Evolutionary conservation across 1,140 invertebrate genomes (phyloP).

Genomic region (Zaprionus capensis): DNA sequence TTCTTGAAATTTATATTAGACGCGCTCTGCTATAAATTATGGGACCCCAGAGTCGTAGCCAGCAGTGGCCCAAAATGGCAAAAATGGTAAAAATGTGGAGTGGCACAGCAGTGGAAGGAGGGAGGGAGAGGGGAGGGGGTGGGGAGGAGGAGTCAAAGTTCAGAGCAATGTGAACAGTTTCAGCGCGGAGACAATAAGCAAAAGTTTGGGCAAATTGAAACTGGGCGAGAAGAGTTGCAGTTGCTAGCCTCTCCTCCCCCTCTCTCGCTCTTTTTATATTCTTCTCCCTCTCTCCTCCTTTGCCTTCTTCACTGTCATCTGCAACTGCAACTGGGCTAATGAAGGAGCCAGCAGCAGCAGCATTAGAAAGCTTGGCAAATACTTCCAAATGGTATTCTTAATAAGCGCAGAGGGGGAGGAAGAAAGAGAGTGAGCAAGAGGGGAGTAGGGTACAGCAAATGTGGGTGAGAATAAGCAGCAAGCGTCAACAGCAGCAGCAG

Average conservation of each 20-base stretch:
- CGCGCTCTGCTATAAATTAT: slow-evolving; percentile 68
- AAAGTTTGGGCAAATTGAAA: slow-evolving; percentile 71
- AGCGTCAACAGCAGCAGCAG: slow-evolving; percentile 54
- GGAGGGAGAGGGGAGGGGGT: background rate
- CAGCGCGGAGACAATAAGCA: slow-evolving; percentile 54
- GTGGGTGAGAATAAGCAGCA: slow-evolving; percentile 53
- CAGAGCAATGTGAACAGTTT: slow-evolving; percentile 48
- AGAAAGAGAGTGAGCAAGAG: too few relatives aligned
- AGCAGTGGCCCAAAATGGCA: slow-evolving; percentile 21
- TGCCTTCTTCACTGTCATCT: background rate
- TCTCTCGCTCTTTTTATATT: background rate
- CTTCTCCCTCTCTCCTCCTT: background rate
- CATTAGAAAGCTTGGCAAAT: slow-evolving; percentile 49
- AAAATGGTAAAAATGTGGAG: slow-evolving; percentile 13
- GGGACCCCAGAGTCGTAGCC: slow-evolving; percentile 29
- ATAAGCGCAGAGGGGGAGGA: slow-evolving; percentile 17
- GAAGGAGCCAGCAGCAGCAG: slow-evolving; percentile 19
- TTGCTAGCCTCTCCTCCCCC: background rate
- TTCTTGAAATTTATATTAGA: slow-evolving; percentile 77
- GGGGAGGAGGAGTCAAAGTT: background rate
- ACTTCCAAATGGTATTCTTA: slow-evolving; percentile 28
- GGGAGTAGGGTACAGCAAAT: slow-evolving; percentile 37
- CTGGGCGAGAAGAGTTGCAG: slow-evolving; percentile 6
- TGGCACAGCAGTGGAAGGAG: background rate
- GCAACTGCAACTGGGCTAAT: slow-evolving; percentile 31